phyloP scores from a whole-genome alignment of 2,113 vertebrate genomes.

The Fulica atra region DNA sequence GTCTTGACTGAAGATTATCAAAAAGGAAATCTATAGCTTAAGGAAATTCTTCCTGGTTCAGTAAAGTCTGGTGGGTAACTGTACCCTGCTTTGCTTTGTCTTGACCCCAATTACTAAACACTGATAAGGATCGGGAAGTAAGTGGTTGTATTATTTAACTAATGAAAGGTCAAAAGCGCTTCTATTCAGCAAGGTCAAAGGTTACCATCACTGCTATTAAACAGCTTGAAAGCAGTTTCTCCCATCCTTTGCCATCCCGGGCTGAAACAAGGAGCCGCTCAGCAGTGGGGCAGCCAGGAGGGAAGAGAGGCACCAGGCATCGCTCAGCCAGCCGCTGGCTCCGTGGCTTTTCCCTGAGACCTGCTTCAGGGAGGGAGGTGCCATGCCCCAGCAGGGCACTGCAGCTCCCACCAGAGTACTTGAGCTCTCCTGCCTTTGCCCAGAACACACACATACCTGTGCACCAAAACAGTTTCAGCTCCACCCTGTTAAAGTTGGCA shows the following conservation, averaged over 20 bases:
- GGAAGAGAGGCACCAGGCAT: background rate
- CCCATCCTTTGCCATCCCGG: background rate
- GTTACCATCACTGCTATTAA: slow-evolving; percentile 71
- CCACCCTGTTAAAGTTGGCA: background rate
- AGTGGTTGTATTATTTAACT: slow-evolving; percentile 70
- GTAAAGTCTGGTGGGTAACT: slow-evolving; percentile 33
- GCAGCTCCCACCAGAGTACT: background rate
- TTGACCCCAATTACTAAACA: slow-evolving; percentile 68
- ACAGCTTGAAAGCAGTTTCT: slow-evolving; percentile 53
- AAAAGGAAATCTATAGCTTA: slow-evolving; percentile 53
- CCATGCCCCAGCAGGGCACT: background rate
- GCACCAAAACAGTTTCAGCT: background rate
- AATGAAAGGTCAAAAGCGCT: slow-evolving; percentile 63
- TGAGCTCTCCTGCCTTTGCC: background rate
- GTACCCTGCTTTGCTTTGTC: slow-evolving; percentile 48
- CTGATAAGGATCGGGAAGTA: slow-evolving; percentile 62
- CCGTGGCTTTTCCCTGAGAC: background rate
- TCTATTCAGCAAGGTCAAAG: slow-evolving; percentile 66
- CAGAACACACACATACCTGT: accelerated
- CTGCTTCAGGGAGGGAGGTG: background rate
- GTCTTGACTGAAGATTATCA: slow-evolving; percentile 38
- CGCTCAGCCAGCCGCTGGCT: background rate
- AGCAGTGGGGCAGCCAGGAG: background rate
- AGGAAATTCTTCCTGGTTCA: slow-evolving; percentile 49
- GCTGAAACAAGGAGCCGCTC: background rate